phyloP scores from a whole-genome alignment of 2,113 vertebrate genomes.

The Syrrhaptes paradoxus region DNA sequence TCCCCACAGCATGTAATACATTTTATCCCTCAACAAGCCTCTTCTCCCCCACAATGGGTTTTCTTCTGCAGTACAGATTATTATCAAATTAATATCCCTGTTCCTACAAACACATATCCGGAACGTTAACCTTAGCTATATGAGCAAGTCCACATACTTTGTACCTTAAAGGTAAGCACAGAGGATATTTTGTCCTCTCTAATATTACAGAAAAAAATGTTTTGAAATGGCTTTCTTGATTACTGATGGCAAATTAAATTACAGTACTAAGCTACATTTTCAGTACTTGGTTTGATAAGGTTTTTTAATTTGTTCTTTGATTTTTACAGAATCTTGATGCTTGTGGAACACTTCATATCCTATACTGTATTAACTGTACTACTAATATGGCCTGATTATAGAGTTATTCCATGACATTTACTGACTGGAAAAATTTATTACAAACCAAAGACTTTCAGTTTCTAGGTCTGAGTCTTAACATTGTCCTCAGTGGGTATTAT shows the following conservation, averaged over 20 bases:
- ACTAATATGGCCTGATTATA: background rate
- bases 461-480: background rate
- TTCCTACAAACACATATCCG: background rate
- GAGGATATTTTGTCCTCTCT: background rate
- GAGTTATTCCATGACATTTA: background rate
- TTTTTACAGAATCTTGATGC: background rate
- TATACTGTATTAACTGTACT: background rate
- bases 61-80: background rate
- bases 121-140: background rate
- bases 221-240: background rate
- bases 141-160: background rate
- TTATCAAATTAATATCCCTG: background rate
- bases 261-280: background rate
- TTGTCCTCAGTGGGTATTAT: background rate
- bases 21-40: background rate
- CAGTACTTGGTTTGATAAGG: background rate
- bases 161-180: background rate
- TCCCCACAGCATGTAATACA: background rate
- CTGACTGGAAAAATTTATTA: background rate
- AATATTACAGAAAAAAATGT: background rate
- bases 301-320: background rate
- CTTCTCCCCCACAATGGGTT: background rate
- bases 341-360: background rate
- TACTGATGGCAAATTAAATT: background rate
- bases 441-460: background rate